Evolutionary conservation across 2,888 invertebrate species (phyloP).

Genomic region (Cerastoderma edule): DNA sequence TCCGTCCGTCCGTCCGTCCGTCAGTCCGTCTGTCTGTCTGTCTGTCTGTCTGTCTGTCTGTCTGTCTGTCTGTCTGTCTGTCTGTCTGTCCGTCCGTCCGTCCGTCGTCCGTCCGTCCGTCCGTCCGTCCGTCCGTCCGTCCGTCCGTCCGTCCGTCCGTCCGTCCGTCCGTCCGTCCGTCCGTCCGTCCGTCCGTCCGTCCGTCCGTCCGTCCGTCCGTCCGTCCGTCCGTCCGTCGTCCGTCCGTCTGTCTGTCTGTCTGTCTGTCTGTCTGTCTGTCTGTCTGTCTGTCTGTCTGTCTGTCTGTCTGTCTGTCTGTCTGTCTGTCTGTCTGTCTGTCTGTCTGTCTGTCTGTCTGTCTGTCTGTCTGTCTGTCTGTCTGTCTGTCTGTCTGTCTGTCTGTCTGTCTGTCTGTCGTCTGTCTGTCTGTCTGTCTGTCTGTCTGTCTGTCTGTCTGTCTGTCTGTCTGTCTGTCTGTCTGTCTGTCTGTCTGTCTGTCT

Average conservation of each 20-base stretch:
- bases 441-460: background rate
- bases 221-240: too few relatives aligned
- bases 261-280: background rate
- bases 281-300: constrained; percentile 5
- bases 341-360: constrained; percentile 14
- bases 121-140: background rate
- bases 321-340: constrained; percentile 2
- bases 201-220: background rate
- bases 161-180: background rate
- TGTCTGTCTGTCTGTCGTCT: too few relatives aligned
- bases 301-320: background rate
- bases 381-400: background rate
- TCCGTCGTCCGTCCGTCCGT: too few relatives aligned
- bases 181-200: background rate
- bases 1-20: constrained; percentile 8
- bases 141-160: background rate
- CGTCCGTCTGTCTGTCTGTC: too few relatives aligned
- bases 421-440: too few relatives aligned
- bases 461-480: background rate
- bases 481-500: constrained; percentile 2
- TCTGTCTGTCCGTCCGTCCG: too few relatives aligned
- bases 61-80: background rate
- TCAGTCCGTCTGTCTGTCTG: too few relatives aligned
- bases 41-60: background rate
- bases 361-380: background rate